Base-by-base conservation (phyloP, 2,797 vertebrate species). In the Gadopsis marmoratus region DNA sequence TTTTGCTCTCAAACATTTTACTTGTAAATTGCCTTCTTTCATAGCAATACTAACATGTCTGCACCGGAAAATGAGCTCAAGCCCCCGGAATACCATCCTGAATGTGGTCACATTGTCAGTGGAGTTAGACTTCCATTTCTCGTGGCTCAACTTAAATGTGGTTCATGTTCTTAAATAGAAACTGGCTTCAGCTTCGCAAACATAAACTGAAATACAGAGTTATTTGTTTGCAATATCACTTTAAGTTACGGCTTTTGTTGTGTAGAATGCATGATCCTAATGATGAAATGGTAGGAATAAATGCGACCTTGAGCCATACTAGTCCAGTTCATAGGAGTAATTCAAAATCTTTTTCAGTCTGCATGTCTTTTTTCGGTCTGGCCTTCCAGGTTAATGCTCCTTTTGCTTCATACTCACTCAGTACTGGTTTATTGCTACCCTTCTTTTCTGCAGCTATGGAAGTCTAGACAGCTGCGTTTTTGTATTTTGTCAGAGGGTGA, bases 11-110 rank as follows among this genome's bases (percentile, higher is more conserved):
- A 76, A 73, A 80, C 76, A 78, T 86, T 75, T 81, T 33, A 80
- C 75, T 78, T 79, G 37, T 61, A 84, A 86, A 85, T 82, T 77
- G 71, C 76, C 74, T 84, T 84, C 63, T 88, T 85, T 85, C 64
- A 84, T 64, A 83, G 71, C 76, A 65, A 72, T 74, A 48, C 39
- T 37, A 78, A 71, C 50, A 82, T 72, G 58, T 62, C 37, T 63
- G 43, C 43, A 41, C 17, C 37, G 10, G 66, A 88, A 85, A 85
- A 84, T 79, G 51, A 81, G 67, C 74, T 84, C 45, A 79, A 79
- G 39, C 50, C 26, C 31, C 37, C n/a, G 4, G 14, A 76, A 79
- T 56, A 41, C 33, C 58, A 6, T 48, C 53, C 68, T 74, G 43
- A 78, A 76, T 73, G 56, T 29, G 43, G 50, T 58, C 39, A 26